Conservation (phyloP, 2,888 invertebrate species). For the Noctua fimbriata region DNA sequence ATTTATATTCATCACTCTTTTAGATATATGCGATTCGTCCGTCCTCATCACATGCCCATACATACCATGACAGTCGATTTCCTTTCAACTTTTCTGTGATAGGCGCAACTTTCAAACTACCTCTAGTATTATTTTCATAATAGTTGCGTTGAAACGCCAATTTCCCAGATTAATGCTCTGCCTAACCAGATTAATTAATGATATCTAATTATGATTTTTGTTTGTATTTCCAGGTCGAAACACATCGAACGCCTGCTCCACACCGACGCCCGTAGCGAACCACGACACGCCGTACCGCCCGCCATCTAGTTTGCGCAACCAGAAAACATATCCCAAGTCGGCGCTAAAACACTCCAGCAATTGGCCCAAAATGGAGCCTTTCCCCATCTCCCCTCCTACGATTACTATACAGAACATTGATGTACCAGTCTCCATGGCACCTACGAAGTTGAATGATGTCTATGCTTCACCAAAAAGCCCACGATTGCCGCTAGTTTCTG, state of each 20-base stretch:
- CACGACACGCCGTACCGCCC: slow-evolving; percentile 89
- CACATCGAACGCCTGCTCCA: slow-evolving; percentile 86
- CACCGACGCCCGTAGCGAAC: slow-evolving; percentile 85
- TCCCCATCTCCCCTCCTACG: slow-evolving; percentile 84
- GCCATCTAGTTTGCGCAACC: slow-evolving; percentile 86
- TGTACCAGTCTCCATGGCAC: slow-evolving; percentile 84
- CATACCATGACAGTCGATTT: too few relatives aligned
- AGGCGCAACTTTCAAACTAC: too few relatives aligned
- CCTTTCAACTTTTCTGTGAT: too few relatives aligned
- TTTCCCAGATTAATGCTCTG: neutral
- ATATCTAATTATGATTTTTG: neutral
- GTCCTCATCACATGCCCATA: too few relatives aligned
- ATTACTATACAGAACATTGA: slow-evolving; percentile 80
- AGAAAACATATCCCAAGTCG: slow-evolving; percentile 87
- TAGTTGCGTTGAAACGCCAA: neutral
- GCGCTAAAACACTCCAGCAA: slow-evolving; percentile 82
- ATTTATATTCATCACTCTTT: too few relatives aligned
- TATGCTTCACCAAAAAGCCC: slow-evolving; percentile 87
- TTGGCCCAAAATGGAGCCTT: slow-evolving; percentile 88
- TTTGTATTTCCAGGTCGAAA: slow-evolving; percentile 84
- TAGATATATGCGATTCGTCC: too few relatives aligned
- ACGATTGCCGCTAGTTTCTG: slow-evolving; percentile 82
- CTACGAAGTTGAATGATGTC: slow-evolving; percentile 87
- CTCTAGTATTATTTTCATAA: neutral
- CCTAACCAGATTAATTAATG: neutral